Conservation (phyloP, 2,888 invertebrate genomes). For the Amphipoea oculea region DNA sequence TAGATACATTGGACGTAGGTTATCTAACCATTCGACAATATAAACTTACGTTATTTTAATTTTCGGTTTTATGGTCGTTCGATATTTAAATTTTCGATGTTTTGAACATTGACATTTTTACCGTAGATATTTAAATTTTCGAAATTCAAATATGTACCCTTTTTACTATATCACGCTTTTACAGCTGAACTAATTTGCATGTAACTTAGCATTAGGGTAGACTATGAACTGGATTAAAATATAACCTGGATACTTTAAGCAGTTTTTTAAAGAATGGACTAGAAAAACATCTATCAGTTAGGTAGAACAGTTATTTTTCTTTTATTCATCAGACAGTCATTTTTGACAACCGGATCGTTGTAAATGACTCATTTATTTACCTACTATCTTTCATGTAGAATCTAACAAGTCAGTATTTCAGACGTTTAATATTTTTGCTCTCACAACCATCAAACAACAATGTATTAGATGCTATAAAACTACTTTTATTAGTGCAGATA, state of each 20-base stretch:
- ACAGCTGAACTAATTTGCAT: not conserved
- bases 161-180: not conserved
- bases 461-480: conserved; percentile 47
- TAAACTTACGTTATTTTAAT: too few species aligned
- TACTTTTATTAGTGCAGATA: conserved; percentile 30
- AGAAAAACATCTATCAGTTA: not conserved
- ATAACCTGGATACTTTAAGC: not conserved
- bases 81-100: too few species aligned
- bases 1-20: too few species aligned
- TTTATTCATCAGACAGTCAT: not conserved
- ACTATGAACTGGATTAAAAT: not conserved
- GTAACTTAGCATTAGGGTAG: not conserved
- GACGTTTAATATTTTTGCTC: conserved; percentile 18
- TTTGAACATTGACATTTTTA: too few species aligned
- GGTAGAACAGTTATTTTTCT: not conserved
- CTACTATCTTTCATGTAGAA: conserved; percentile 1
- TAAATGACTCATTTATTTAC: conserved; percentile 10
- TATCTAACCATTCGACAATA: too few species aligned
- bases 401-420: conserved; percentile 12
- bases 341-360: not conserved
- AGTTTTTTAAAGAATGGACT: not conserved
- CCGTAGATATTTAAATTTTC: too few species aligned
- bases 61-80: too few species aligned
- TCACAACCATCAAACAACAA: conserved; percentile 40
- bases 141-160: too few species aligned